These are phyloP conservation scores for Cynodonichthys magdalenae DNA, from an alignment of 2,797 vertebrate species.

Conservation along the genomic window DNA sequence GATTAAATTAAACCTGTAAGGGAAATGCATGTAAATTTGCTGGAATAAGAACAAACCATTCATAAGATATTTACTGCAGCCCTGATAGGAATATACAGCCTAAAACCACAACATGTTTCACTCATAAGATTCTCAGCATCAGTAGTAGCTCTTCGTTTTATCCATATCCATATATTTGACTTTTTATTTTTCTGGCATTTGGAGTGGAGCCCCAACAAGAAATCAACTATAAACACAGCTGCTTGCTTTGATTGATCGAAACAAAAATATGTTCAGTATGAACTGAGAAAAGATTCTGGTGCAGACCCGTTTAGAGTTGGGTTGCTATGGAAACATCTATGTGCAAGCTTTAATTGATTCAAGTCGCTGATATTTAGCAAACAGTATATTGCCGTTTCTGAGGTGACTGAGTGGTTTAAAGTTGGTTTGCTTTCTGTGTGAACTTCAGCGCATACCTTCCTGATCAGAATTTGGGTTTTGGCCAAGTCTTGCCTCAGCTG, in stretches of 20 bases:
- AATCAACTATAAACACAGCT: constrained; percentile 10
- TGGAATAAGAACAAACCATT: no score
- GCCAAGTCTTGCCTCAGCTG: background rate
- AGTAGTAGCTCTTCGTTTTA: background rate
- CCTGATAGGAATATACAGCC: background rate
- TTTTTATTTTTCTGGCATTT: constrained; percentile 1
- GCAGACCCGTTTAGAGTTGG: constrained; percentile 2
- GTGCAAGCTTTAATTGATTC: constrained; percentile 6
- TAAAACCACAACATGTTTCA: background rate
- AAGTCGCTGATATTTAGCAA: constrained; percentile 10
- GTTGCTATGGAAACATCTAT: constrained; percentile 43
- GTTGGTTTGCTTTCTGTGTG: background rate
- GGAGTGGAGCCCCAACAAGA: background rate
- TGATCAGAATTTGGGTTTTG: background rate
- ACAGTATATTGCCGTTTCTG: constrained; percentile 5
- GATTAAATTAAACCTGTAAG: background rate
- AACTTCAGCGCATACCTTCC: background rate
- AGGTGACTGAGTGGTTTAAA: constrained; percentile 1
- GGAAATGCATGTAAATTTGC: no score
- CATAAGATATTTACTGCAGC: background rate
- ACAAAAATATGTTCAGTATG: constrained; percentile 25
- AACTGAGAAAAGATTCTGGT: constrained; percentile 3
- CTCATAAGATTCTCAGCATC: background rate
- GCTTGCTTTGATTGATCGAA: constrained; percentile 17
- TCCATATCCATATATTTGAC: background rate